phyloP scores from a whole-genome alignment of 2,797 vertebrate genomes.

The Oryzias sinensis region DNA sequence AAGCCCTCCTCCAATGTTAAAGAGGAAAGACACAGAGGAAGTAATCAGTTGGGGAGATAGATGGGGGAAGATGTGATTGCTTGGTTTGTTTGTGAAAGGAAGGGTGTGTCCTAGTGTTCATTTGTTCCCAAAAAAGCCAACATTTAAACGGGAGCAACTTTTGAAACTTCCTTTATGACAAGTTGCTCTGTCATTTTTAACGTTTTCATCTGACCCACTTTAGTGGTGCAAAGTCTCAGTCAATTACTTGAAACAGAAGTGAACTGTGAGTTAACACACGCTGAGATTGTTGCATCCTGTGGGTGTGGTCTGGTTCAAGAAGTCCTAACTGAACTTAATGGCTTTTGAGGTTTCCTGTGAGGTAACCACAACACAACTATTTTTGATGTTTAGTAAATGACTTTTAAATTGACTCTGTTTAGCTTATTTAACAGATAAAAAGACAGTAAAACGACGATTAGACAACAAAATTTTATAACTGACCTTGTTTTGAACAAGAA shows the following conservation, averaged over 20 bases:
- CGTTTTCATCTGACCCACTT: slow-evolving; percentile 7
- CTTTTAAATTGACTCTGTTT: slow-evolving; percentile 12
- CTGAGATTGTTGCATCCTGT: slow-evolving; percentile 71
- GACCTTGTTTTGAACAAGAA: slow-evolving; percentile 14
- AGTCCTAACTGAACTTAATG: slow-evolving; percentile 72
- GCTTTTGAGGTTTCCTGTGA: slow-evolving; percentile 76
- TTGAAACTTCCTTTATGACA: slow-evolving; percentile 12
- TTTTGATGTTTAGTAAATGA: slow-evolving; percentile 12
- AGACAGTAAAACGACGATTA: not conserved
- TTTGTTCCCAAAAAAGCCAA: slow-evolving; percentile 13
- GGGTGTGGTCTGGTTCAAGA: slow-evolving; percentile 73
- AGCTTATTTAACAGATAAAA: slow-evolving; percentile 13
- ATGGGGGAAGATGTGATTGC: slow-evolving; percentile 48
- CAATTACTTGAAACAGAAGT: slow-evolving; percentile 49
- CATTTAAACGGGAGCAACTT: not conserved
- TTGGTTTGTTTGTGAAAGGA: slow-evolving; percentile 58
- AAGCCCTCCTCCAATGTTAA: slow-evolving; percentile 32
- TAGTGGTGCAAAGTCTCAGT: slow-evolving; percentile 10
- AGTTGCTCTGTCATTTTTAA: slow-evolving; percentile 3
- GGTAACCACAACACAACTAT: slow-evolving; percentile 48
- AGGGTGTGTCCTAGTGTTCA: slow-evolving; percentile 27
- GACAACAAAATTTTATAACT: slow-evolving; percentile 30
- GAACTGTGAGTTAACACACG: slow-evolving; percentile 69
- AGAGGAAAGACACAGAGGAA: slow-evolving; percentile 51
- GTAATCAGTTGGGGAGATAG: slow-evolving; percentile 41